Evolutionary conservation across 2,113 vertebrate species (phyloP), one percentile per base, ranked within the genome.

Genomic region (Panthera uncia): DNA sequence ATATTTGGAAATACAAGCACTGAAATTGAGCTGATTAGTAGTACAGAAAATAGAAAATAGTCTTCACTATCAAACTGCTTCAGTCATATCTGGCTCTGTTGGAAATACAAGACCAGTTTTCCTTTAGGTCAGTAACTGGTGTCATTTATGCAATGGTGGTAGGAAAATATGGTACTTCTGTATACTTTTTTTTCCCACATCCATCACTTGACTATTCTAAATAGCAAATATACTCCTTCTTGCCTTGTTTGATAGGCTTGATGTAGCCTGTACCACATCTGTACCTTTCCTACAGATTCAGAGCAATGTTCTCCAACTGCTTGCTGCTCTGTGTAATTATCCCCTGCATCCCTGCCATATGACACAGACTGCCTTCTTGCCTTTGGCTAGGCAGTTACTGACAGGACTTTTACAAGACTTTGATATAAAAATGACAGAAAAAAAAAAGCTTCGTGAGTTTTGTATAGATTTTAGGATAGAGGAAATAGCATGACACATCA

Each of bases 1-100:
- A 74, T 89, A 71, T 96, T 93, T 38, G 71, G 68, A 97, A 90
- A n/a, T 61, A 92, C 31, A 50, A 96, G 29, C 87, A 69, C 66
- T 93, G n/a, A 96, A 95, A 98, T 98, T 74, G 93, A 97, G 71
- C 76, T 82, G 61, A 86, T 81, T 68, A 88, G 76, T 82, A 88
- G 25, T 52, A 90, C 73, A 94, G 0, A 82, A 82, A 69, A 97
- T 74, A 92, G 68, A 97, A 95, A n/a, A 36, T 85, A 52, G 69
- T 86, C 52, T 95, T 95, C 71, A 79, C n/a, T 84, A 63, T 95
- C 48, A 94, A 82, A 91, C 5, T 93, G 78, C 45, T 94, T 85
- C 74, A 84, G 50, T 97, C 74, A 97, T 25, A 89, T 9, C 45
- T 68, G 71, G n/a, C 50, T 86, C 81, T 57, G 83, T 76, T 82